Conservation (phyloP, 2,113 vertebrate species). For the Corvus cornix region DNA sequence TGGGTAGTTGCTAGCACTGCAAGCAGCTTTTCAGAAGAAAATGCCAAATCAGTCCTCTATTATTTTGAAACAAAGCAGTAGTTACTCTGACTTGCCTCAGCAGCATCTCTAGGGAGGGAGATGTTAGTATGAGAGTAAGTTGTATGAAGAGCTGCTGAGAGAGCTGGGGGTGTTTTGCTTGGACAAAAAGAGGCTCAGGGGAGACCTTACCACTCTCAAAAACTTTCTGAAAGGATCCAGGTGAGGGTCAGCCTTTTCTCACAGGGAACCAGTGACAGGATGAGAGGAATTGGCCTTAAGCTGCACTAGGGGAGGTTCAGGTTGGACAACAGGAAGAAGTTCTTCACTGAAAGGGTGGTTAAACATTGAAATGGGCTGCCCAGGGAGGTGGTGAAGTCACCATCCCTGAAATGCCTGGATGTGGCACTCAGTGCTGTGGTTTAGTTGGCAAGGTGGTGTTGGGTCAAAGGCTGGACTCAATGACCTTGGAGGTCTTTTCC, state of each 20-base stretch:
- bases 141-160: not conserved
- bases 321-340: not conserved
- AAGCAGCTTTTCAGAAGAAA: not conserved
- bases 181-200: not conserved
- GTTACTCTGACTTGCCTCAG: not conserved
- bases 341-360: not conserved
- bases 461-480: not conserved
- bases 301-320: not conserved
- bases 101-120: not conserved
- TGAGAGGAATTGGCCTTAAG: not conserved
- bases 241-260: not conserved
- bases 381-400: not conserved
- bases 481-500: not conserved
- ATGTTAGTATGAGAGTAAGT: not conserved
- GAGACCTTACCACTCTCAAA: not conserved
- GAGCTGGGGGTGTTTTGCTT: not conserved
- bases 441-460: not conserved
- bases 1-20: not conserved
- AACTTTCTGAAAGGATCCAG: not conserved
- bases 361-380: not conserved
- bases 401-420: not conserved
- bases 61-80: not conserved
- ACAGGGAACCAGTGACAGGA: not conserved
- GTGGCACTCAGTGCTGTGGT: not conserved
- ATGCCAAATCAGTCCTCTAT: not conserved